Conservation (phyloP, 2,888 invertebrate species). For the Augochlorella aurata region DNA sequence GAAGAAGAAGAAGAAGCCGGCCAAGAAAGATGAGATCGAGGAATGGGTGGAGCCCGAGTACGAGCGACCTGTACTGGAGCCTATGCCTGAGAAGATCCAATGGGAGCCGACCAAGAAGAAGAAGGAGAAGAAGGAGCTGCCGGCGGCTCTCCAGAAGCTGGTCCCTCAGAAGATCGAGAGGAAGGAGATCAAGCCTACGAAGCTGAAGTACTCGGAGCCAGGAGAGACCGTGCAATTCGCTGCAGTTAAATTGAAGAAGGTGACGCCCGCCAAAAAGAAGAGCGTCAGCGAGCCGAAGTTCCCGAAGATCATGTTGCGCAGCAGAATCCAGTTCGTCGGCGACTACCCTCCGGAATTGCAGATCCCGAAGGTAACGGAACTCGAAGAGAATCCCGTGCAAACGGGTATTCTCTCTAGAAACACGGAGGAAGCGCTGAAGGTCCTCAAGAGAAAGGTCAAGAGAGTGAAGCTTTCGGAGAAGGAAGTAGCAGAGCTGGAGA, state of each 20-base stretch:
- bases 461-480: constrained; percentile 84
- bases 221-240: constrained; percentile 85
- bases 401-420: constrained; percentile 88
- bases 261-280: constrained; percentile 83
- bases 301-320: constrained; percentile 88
- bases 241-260: constrained; percentile 87
- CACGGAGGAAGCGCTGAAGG: constrained; percentile 87
- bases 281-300: constrained; percentile 81
- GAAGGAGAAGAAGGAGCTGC: constrained; percentile 69
- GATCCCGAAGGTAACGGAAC: constrained; percentile 83
- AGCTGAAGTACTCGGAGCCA: constrained; percentile 85
- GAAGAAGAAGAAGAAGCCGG: constrained; percentile 75
- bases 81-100: constrained; percentile 79
- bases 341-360: constrained; percentile 86
- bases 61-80: constrained; percentile 78
- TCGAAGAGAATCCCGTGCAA: constrained; percentile 84
- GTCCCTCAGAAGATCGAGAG: constrained; percentile 85
- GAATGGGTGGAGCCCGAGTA: constrained; percentile 80
- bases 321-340: constrained; percentile 85
- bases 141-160: constrained; percentile 70
- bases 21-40: constrained; percentile 76
- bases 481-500: constrained; percentile 84
- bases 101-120: constrained; percentile 77
- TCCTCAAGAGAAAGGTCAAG: constrained; percentile 85
- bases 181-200: constrained; percentile 84